These are phyloP conservation scores for Ferdinandea cuprea DNA, from an alignment of 2,888 invertebrate genomes.

Conservation along the genomic window DNA sequence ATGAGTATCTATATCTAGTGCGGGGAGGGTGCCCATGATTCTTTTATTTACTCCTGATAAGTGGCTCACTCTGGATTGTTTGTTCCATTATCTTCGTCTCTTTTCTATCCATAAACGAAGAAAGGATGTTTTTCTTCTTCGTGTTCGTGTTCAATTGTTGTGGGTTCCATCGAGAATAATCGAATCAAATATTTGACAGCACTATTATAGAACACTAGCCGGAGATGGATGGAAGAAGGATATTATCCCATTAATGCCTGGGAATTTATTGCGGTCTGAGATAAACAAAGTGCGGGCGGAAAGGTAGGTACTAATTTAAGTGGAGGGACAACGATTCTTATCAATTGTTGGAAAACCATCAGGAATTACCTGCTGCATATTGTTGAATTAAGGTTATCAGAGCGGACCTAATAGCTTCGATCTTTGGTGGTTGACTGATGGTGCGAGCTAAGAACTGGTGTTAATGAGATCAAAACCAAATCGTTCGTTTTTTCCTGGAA, in stretches of 20 bases:
- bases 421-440: constrained; percentile 15
- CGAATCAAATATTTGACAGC: constrained; percentile 74
- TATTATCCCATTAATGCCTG: constrained; percentile 65
- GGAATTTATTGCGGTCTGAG: constrained; percentile 73
- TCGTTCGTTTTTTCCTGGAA: constrained; percentile 47
- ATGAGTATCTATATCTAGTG: constrained; percentile 18
- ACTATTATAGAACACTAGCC: constrained; percentile 34
- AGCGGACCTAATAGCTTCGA: constrained; percentile 49
- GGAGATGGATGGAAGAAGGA: constrained; percentile 10
- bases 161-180: constrained; percentile 69
- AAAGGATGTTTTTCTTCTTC: too few species aligned
- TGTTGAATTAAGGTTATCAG: constrained; percentile 63
- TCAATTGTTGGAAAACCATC: constrained; percentile 49
- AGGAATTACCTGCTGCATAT: constrained; percentile 67
- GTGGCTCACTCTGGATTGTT: constrained; percentile 68
- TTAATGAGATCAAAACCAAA: constrained; percentile 72
- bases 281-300: constrained; percentile 68
- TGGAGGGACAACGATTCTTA: constrained; percentile 59
- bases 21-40: constrained; percentile 19
- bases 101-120: not conserved
- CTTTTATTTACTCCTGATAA: constrained; percentile 63
- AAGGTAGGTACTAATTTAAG: constrained; percentile 68
- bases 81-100: constrained; percentile 56
- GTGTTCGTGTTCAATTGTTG: constrained; percentile 60
- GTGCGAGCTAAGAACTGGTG: constrained; percentile 8